A percentile compares a stretch with the other conserved stretches of the same genome.
These are phyloP conservation scores for Bombus picipes DNA, from an alignment of 1,140 invertebrate genomes.

Conservation along the genomic window DNA sequence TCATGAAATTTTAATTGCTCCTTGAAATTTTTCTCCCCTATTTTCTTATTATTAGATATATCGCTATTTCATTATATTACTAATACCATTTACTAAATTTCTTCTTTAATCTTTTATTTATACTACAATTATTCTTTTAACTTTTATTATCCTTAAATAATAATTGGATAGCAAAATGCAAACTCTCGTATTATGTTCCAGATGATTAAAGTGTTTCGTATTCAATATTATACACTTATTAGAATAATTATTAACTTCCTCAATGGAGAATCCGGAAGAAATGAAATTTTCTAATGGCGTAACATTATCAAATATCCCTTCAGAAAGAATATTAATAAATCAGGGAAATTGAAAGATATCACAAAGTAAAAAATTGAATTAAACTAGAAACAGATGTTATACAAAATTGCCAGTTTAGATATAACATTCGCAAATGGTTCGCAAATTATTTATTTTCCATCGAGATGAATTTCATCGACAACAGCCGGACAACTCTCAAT, in stretches of 20 bases:
- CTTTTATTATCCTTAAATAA: neutral
- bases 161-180: neutral
- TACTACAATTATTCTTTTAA: neutral
- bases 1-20: neutral
- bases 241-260: too few species aligned
- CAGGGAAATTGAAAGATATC: too few species aligned
- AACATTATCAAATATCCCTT: too few species aligned
- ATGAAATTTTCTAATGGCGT: neutral
- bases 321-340: too few species aligned
- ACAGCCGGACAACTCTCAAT: neutral
- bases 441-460: neutral
- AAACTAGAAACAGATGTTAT: neutral
- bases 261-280: neutral
- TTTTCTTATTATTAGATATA: neutral
- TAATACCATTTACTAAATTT: neutral
- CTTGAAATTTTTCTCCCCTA: neutral
- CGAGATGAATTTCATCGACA: neutral
- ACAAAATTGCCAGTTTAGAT: neutral
- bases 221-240: too few species aligned
- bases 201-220: neutral
- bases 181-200: neutral
- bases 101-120: neutral
- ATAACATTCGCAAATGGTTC: too few species aligned
- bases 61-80: neutral
- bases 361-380: neutral